These are phyloP conservation scores for Poeciliopsis prolifica DNA, from an alignment of 2,113 vertebrate genomes.

Conservation along the genomic window DNA sequence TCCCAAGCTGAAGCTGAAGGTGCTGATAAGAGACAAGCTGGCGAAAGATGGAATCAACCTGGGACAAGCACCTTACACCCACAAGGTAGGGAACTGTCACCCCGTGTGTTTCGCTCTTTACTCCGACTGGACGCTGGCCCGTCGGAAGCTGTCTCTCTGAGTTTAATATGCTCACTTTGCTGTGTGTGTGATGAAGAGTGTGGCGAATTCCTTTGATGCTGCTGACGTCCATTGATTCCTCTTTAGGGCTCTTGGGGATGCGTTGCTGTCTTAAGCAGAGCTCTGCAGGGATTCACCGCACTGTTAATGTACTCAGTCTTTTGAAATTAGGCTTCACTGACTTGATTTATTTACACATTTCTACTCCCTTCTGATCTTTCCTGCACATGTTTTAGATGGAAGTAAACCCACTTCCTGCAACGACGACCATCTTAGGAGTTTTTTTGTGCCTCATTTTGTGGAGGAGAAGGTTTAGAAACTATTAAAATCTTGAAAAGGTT, in stretches of 20 bases:
- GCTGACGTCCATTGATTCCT: conserved; percentile 33
- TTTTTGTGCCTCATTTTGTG: not conserved
- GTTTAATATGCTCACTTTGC: conserved; percentile 37
- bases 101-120: not conserved
- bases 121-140: conserved; percentile 3
- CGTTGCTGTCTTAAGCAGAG: conserved; percentile 6
- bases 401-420: not conserved
- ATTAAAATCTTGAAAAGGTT: too few species aligned
- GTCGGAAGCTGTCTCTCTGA: conserved; percentile 24
- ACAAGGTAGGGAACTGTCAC: conserved; percentile 82
- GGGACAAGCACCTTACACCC: conserved; percentile 88
- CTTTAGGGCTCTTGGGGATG: not conserved
- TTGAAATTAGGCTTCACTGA: not conserved
- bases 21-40: conserved; percentile 95
- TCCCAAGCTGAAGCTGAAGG: conserved; percentile 92
- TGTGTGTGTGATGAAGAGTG: conserved; percentile 36
- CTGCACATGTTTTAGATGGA: not conserved
- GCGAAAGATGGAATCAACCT: conserved; percentile 91
- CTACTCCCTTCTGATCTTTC: not conserved
- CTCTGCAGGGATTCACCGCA: not conserved
- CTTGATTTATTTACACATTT: not conserved
- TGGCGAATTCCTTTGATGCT: conserved; percentile 57
- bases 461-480: too few species aligned
- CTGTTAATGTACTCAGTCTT: conserved; percentile 1
- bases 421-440: not conserved